phyloP scores from a whole-genome alignment of 2,797 vertebrate species.

The Mormyrus proboscirostris region DNA sequence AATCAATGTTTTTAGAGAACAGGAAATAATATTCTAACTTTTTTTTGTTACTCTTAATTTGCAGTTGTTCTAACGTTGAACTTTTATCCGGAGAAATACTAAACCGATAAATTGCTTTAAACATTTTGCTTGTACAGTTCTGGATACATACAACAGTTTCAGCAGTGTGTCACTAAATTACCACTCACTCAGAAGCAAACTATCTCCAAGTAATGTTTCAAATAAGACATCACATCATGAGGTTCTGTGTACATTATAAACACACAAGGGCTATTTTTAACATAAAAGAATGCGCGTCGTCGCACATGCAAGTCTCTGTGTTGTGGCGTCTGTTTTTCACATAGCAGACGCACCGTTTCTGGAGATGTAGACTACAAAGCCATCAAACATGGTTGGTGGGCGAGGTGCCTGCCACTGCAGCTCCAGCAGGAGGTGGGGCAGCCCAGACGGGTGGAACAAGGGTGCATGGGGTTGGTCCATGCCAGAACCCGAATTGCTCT shows the following conservation, averaged over 20 bases:
- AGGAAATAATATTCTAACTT: not conserved
- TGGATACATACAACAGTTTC: not conserved
- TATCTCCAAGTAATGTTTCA: not conserved
- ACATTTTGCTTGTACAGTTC: not conserved
- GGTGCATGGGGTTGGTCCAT: constrained; percentile 38
- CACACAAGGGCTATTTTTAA: not conserved
- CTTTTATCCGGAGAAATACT: not conserved
- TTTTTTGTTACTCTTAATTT: not conserved
- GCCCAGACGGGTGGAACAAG: constrained; percentile 41
- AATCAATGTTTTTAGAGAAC: not conserved
- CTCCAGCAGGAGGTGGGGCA: constrained; percentile 73
- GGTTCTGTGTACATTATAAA: not conserved
- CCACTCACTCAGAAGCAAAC: not conserved
- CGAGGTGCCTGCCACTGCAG: constrained; percentile 81
- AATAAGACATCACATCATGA: not conserved
- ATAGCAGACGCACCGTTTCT: constrained; percentile 66
- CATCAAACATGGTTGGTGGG: constrained; percentile 74
- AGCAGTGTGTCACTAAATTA: not conserved
- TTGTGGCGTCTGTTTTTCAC: not conserved
- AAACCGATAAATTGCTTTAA: not conserved
- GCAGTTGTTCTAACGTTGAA: not conserved
- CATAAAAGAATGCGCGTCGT: not conserved
- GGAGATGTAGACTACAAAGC: constrained; percentile 78
- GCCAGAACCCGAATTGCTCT: constrained; percentile 47
- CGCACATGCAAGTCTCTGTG: not conserved